These are phyloP conservation scores for Papilio elwesi DNA, from an alignment of 2,888 invertebrate genomes.

Conservation along the genomic window DNA sequence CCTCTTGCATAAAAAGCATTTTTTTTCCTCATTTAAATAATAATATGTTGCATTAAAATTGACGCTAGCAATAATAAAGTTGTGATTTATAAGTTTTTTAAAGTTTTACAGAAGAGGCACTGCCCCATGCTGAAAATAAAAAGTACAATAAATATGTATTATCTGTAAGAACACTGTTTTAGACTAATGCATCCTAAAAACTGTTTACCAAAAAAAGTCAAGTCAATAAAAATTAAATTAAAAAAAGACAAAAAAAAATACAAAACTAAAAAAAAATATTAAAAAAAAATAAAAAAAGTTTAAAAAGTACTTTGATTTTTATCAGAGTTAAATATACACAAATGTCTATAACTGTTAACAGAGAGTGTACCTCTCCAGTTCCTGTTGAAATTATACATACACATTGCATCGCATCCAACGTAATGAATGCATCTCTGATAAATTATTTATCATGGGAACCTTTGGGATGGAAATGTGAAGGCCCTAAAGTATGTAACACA, in stretches of 20 bases:
- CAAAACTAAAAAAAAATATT: background rate
- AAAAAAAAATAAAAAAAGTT: constrained; percentile 59
- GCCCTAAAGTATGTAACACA: constrained; percentile 29
- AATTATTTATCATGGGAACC: background rate
- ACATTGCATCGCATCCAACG: constrained; percentile 8
- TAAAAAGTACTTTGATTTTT: constrained; percentile 52
- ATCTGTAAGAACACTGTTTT: constrained; percentile 77
- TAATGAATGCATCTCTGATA: constrained; percentile 10
- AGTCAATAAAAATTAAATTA: constrained; percentile 54
- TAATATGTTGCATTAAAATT: constrained; percentile 52
- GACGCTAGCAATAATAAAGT: constrained; percentile 66
- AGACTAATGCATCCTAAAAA: constrained; percentile 72
- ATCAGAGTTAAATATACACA: constrained; percentile 43
- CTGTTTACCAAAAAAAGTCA: constrained; percentile 64
- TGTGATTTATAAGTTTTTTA: constrained; percentile 72
- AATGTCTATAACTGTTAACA: constrained; percentile 41
- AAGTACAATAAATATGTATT: constrained; percentile 81
- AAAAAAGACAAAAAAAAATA: constrained; percentile 41
- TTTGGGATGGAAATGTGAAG: constrained; percentile 11
- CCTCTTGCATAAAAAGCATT: background rate
- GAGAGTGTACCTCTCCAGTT: constrained; percentile 26
- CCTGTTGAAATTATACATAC: background rate
- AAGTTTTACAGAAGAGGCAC: constrained; percentile 77
- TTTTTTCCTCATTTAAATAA: constrained; percentile 21
- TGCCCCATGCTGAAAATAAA: constrained; percentile 69